Base-by-base conservation (phyloP, 2,888 invertebrate genomes). In the Zaprionus lineosus region DNA sequence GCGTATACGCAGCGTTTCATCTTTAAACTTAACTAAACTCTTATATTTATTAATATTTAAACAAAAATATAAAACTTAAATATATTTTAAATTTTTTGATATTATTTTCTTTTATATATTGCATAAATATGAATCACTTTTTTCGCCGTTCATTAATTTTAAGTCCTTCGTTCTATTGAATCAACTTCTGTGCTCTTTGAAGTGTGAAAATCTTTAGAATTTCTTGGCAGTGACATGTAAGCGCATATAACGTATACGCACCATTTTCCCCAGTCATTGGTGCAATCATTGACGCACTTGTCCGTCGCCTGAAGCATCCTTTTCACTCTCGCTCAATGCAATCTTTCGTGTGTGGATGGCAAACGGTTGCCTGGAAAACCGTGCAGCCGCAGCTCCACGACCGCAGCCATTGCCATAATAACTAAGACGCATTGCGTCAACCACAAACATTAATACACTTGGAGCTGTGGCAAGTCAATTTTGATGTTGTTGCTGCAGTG, bases 341-440 rank as follows among this genome's bases (percentile, higher is more conserved):
- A 9, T n/a, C 6, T 11, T 11, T 52, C 15, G 21, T 9, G n/a
- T 18, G 24, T 24, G 37, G 16, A 6, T 31, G 7, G 0, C 8
- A 16, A 8, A 8, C 8, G 19, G 41, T 12, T 34, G 16, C 16
- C 18, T n/a, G 8, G 18, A 16, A 9, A 8, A 5, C n/a, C 8
- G 6, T 39, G 36, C 37, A 40, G 36, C 34, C 12, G 4, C 33
- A 18, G 2, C n/a, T n/a, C n/a, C n/a, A 12, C 12, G 15, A 21
- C 46, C 39, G 3, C 40, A 40, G 24, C 8, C n/a, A 12, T 31
- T 5, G 8, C 28, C 33, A 8, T 56, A 46, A 63, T 55, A 79
- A 59, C 53, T 51, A 50, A 55, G 81, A 73, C 74, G 74, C 77
- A 81, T 48, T 76, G 81, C 59, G 65, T 52, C 65, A 68, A 52